Evolutionary conservation across 2,797 vertebrate species (phyloP), one percentile per base, ranked within the genome.

Genomic region (Xenops minutus): DNA sequence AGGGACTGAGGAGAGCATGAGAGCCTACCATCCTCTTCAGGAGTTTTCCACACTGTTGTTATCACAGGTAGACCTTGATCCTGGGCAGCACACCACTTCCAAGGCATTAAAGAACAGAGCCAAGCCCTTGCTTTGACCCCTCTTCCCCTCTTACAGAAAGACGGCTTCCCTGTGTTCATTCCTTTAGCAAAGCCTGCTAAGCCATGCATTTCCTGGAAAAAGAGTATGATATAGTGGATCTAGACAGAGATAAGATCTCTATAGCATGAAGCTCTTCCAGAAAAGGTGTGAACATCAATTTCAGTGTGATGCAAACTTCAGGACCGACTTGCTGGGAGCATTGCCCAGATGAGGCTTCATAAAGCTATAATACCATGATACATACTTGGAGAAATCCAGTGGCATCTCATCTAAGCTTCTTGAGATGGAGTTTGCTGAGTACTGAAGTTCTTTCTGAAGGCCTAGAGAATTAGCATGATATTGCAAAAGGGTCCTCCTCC

Each of bases 321-420:
- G 30, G n/a, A 46, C 7, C 0, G 0, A 23, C 46, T 89, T 29
- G 30, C 39, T 30, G 51, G n/a, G 30, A 85, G 9, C 43, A 27
- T 36, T 71, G 39, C 30, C 30, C 58, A 21, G 34, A 54, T 63
- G 22, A 79, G 18, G 10, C 44, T 94, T 88, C 23, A 10, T 34
- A 54, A 83, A 79, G n/a, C 30, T 49, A 14, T n/a, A 62, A 6
- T 39, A 66, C 30, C 4, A 0, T 46, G 69, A 75, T 59, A 62
- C 2, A 13, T 55, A 43, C 14, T 51, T 41, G 56, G 43, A 61
- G 37, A 85, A 71, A 71, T 56, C 6, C 23, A 46, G 37, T 54
- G 52, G 4, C 21, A 34, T 68, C 37, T 85, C 51, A 46, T 43
- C 27, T 77, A 48, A 79, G 9, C 16, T 21, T 87, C 39, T 52